These are phyloP conservation scores for Dryomyza anilis DNA, from an alignment of 2,888 invertebrate species.

Conservation along the genomic window DNA sequence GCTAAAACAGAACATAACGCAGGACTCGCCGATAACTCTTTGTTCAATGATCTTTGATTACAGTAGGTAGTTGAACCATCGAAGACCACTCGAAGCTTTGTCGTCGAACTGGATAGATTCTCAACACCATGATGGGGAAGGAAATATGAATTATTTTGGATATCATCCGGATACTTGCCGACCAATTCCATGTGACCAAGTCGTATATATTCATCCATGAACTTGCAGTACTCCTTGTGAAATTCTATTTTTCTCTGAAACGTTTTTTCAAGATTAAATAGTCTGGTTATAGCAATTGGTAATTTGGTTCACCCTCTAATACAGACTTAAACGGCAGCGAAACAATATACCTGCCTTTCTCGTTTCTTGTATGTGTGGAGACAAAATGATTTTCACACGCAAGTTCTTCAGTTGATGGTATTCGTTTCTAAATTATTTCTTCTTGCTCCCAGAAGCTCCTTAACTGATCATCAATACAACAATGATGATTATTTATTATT, in stretches of 20 bases:
- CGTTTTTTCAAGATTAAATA: background rate
- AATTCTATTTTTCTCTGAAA: background rate
- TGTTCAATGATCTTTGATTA: background rate
- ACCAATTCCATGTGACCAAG: background rate
- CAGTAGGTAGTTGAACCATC: background rate
- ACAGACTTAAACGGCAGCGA: background rate
- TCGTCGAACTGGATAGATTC: background rate
- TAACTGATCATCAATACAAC: background rate
- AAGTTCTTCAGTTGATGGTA: background rate
- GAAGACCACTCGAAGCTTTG: background rate
- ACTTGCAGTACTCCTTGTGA: background rate
- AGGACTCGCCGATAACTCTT: background rate
- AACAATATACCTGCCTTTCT: background rate
- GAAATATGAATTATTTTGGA: background rate
- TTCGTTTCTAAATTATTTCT: background rate
- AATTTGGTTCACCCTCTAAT: background rate
- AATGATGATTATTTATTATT: background rate
- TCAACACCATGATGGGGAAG: background rate
- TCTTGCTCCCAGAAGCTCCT: background rate
- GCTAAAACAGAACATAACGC: background rate
- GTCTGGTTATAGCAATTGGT: background rate
- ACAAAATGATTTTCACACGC: background rate
- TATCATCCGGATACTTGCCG: background rate
- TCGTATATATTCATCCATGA: background rate
- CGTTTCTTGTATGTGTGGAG: background rate